Evolutionary conservation across 1,140 invertebrate genomes (phyloP).

Genomic region (Ericerus pela): DNA sequence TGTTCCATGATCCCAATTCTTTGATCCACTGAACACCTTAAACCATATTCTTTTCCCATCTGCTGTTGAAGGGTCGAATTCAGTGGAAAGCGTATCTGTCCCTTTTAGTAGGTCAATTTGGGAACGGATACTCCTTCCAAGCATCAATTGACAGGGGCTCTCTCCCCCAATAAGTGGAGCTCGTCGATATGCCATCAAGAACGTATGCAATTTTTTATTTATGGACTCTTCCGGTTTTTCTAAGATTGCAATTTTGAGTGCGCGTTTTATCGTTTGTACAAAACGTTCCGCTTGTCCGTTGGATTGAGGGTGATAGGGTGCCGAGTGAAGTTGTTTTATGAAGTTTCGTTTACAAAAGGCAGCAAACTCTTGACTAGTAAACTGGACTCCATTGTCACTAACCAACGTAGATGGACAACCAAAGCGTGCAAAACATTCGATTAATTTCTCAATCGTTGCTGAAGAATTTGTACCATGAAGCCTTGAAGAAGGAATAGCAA

Average conservation of each 20-base stretch:
- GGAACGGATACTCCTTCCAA: neutral
- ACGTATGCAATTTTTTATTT: neutral
- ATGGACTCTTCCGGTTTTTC: neutral
- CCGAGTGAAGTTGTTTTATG: neutral
- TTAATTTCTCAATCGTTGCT: neutral
- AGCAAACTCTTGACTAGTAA: neutral
- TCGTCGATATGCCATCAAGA: neutral
- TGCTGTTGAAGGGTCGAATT: too few species aligned
- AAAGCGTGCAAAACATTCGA: neutral
- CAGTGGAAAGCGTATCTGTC: too few species aligned
- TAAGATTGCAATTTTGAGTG: neutral
- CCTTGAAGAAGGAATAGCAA: neutral
- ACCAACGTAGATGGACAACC: neutral
- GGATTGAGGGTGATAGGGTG: neutral
- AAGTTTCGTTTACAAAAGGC: neutral
- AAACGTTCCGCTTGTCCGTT: neutral
- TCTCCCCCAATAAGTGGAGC: neutral
- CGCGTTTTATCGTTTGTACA: neutral
- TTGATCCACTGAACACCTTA: too few species aligned
- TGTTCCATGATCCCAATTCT: too few species aligned
- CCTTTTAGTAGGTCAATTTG: too few species aligned
- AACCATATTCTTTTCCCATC: too few species aligned
- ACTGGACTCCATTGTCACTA: neutral
- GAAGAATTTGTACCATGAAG: neutral
- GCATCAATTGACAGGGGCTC: neutral